Conservation (phyloP, 2,888 invertebrate genomes). For the Odontocolon sp. region DNA sequence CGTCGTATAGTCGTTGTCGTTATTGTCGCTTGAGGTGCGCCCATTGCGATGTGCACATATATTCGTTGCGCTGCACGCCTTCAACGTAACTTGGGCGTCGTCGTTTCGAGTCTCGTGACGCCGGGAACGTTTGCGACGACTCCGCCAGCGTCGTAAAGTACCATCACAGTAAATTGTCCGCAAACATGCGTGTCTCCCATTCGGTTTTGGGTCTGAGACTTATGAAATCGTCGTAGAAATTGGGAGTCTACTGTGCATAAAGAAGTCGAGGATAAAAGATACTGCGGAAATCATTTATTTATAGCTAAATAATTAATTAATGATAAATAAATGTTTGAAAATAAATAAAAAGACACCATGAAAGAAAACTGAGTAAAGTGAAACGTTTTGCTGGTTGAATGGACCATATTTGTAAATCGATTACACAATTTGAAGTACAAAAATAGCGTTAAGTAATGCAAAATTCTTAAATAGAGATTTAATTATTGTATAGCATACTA, state of each 20-base stretch:
- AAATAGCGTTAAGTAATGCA: too few species aligned
- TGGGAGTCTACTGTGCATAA: conserved; percentile 4
- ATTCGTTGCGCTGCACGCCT: conserved; percentile 8
- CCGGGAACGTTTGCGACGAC: conserved; percentile 19
- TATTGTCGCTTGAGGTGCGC: conserved; percentile 19
- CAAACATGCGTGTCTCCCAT: conserved; percentile 16
- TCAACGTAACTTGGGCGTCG: conserved; percentile 14
- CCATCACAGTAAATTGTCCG: conserved; percentile 49
- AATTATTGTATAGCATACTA: too few species aligned
- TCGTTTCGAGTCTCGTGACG: conserved; percentile 14
- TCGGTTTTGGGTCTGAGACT: not conserved
- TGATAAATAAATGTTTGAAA: too few species aligned
- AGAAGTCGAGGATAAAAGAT: not conserved
- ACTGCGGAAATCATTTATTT: not conserved
- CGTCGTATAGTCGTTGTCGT: conserved; percentile 39
- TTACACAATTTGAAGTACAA: too few species aligned
- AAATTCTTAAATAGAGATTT: too few species aligned
- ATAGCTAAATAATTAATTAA: too few species aligned
- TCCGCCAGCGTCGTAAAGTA: conserved; percentile 22
- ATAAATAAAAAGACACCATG: too few species aligned
- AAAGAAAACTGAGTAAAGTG: too few species aligned
- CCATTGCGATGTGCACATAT: not conserved
- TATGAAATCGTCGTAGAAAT: not conserved
- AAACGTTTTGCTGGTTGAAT: too few species aligned
- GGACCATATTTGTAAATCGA: too few species aligned